These are phyloP conservation scores for Nomada fabriciana DNA, from an alignment of 2,888 invertebrate species.

Conservation along the genomic window DNA sequence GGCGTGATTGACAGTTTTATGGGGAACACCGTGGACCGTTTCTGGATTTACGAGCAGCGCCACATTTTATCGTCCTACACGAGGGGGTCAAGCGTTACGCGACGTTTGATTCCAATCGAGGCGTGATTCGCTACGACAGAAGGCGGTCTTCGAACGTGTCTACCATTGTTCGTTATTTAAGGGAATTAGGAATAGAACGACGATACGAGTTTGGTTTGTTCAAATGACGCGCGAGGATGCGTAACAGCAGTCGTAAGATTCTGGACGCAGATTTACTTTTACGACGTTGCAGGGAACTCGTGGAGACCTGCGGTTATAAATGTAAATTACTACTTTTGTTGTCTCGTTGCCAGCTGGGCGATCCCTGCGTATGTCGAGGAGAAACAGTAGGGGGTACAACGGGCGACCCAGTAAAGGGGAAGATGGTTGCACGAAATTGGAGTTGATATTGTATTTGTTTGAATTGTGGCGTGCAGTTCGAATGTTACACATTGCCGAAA, in stretches of 20 bases:
- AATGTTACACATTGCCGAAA: no score
- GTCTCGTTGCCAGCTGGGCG: constrained; percentile 26
- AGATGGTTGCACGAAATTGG: constrained; percentile 3
- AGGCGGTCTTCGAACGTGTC: constrained; percentile 25
- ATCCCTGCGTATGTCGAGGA: neutral
- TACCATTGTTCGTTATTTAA: neutral
- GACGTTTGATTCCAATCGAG: constrained; percentile 68
- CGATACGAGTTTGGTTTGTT: neutral
- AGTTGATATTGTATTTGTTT: constrained; percentile 10
- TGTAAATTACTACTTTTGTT: constrained; percentile 33
- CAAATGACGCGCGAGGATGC: neutral
- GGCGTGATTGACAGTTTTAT: constrained; percentile 82
- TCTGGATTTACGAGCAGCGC: constrained; percentile 75
- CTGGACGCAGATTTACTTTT: constrained; percentile 8
- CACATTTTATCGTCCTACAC: constrained; percentile 53
- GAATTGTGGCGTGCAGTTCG: no score
- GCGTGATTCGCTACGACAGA: constrained; percentile 35
- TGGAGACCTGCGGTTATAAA: constrained; percentile 14
- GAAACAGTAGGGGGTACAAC: constrained; percentile 1
- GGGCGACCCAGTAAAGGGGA: neutral
- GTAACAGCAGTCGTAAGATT: neutral
- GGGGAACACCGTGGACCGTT: constrained; percentile 74
- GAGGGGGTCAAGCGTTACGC: constrained; percentile 45
- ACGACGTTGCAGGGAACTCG: neutral
- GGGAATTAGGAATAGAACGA: neutral